Base-by-base conservation (phyloP, 2,113 vertebrate species). In the Acrocephalus arundinaceus region DNA sequence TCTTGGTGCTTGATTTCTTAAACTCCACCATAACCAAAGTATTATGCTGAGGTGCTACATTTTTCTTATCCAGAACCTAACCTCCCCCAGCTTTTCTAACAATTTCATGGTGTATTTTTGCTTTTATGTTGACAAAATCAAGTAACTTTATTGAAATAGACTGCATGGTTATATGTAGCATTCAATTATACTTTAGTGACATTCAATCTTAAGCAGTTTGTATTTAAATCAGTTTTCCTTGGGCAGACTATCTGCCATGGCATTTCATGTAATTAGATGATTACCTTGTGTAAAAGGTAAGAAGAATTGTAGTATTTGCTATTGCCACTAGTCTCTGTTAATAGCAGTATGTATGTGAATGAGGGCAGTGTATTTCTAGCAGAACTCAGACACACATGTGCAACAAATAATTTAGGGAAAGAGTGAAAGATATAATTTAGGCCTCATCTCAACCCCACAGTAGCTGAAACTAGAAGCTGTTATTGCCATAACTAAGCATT, bases 1-100 rank as follows among this genome's bases (percentile, higher is more conserved):
- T 85, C 39, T 74, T 66, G 94, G 88, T 96, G 95, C 95, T 97
- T 90, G 55, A 49, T 82, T 94, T 88, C 87, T 46, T 83, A 62
- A 93, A 79, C 28, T 73, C 24, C 11, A 5, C 35, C 23, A 16
- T 59, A 80, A 95, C 95, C 97, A 97, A 97, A 96, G 70, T 75
- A 74, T 81, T 76, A 93, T 33, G 43, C 4, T 39, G 61, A 92
- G 90, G 95, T 97, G 95, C 93, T 97, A 91, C 51, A 74, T 45
- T 51, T 93, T 94, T 74, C 41, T 88, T 59, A 91, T 30, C 76
- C 58, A 46, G 35, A 85, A 66, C 33, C 16, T 58, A 68, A 31
- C 33, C 20, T 3, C 16, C 13, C 2, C 31, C 74, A 33, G n/a
- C 39, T 79, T 84, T 90, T 57, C 77, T 71, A 59, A 52, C 74